Evolutionary conservation across 2,888 invertebrate species (phyloP).

Genomic region (Cephus rjabovi): DNA sequence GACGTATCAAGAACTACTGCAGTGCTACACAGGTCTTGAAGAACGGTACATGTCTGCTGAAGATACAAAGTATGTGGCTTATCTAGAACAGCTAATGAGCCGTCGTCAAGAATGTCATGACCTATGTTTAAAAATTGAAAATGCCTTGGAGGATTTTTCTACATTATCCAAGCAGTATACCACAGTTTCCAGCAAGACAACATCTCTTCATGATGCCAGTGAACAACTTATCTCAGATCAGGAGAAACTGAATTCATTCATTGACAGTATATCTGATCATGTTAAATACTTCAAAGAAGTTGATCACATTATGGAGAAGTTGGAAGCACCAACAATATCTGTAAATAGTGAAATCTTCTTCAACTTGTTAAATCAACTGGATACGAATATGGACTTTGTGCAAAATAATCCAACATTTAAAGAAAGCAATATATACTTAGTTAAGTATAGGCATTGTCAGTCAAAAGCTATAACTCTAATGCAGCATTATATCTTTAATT

Average conservation of each 20-base stretch:
- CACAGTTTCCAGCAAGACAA: slow-evolving; percentile 91
- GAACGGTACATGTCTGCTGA: slow-evolving; percentile 77
- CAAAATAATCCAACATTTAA: slow-evolving; percentile 83
- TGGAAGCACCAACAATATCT: slow-evolving; percentile 83
- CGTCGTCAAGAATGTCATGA: slow-evolving; percentile 78
- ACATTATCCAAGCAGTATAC: slow-evolving; percentile 83
- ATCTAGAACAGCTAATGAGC: slow-evolving; percentile 77
- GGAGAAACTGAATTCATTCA: slow-evolving; percentile 82
- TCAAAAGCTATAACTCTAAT: slow-evolving; percentile 84
- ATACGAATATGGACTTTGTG: slow-evolving; percentile 88
- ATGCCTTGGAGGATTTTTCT: slow-evolving; percentile 78
- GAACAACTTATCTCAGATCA: slow-evolving; percentile 93
- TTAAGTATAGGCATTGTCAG: slow-evolving; percentile 87
- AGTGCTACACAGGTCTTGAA: slow-evolving; percentile 81
- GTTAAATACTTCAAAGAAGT: slow-evolving; percentile 89
- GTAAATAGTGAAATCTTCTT: slow-evolving; percentile 88
- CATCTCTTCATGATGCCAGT: slow-evolving; percentile 90
- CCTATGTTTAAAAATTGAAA: slow-evolving; percentile 74
- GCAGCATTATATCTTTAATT: slow-evolving; percentile 81
- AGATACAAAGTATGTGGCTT: slow-evolving; percentile 77
- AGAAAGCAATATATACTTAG: slow-evolving; percentile 84
- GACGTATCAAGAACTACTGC: slow-evolving; percentile 78
- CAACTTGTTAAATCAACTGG: slow-evolving; percentile 83
- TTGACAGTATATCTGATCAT: slow-evolving; percentile 82
- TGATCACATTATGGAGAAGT: slow-evolving; percentile 81